These are phyloP conservation scores for Heteractis magnifica DNA, from an alignment of 92 coral and sea anemone species.

Conservation along the genomic window DNA sequence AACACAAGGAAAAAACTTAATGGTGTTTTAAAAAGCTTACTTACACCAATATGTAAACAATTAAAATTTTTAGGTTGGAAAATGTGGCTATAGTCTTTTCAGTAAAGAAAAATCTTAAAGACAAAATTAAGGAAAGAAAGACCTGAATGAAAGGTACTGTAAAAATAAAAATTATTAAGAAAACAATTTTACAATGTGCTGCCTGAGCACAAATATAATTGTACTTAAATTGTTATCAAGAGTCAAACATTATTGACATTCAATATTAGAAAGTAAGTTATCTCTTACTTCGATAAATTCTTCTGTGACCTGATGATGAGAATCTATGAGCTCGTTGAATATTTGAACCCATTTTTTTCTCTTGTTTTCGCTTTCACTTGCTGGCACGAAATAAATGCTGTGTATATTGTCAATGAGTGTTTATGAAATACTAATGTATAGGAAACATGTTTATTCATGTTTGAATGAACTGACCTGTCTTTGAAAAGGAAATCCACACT, in stretches of 20 bases:
- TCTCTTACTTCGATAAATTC: background rate
- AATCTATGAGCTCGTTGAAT: background rate
- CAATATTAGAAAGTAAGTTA: background rate
- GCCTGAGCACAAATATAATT: background rate
- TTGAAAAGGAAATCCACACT: background rate
- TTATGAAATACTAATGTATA: background rate
- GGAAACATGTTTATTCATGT: background rate
- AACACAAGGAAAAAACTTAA: background rate
- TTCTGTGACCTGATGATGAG: background rate
- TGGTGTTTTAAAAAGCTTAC: too few species aligned
- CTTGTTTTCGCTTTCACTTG: background rate
- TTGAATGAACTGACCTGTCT: background rate
- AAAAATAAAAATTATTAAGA: background rate
- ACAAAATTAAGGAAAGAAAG: background rate
- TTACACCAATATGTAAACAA: too few species aligned
- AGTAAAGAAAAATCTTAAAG: background rate
- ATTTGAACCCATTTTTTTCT: constrained; percentile 1
- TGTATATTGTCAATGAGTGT: too few species aligned
- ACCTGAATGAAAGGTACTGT: background rate
- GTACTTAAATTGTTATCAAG: background rate
- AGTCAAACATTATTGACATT: background rate
- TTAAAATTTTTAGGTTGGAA: too few species aligned
- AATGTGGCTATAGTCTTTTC: too few species aligned
- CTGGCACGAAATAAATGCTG: background rate
- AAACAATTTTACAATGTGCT: background rate